phyloP scores from a whole-genome alignment of 2,797 vertebrate species.

The Bovichtus variegatus region DNA sequence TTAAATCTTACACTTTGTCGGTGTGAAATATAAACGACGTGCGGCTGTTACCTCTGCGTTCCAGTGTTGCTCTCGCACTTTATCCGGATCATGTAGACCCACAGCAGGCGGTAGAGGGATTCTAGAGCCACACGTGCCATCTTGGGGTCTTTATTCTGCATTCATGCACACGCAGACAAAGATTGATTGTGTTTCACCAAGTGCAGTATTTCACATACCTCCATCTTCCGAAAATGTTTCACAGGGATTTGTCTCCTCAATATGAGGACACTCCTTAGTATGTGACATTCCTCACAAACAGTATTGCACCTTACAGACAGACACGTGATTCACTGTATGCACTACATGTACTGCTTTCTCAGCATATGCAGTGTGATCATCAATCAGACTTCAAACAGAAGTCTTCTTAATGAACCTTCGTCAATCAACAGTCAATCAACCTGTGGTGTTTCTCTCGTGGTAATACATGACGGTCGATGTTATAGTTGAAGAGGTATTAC shows the following conservation, averaged over 20 bases:
- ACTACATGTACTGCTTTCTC: background rate
- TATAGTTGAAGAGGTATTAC: background rate
- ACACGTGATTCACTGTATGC: background rate
- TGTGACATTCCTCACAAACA: conserved; percentile 19
- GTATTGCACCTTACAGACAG: background rate
- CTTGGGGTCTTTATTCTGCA: conserved; percentile 97
- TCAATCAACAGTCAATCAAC: conserved; percentile 35
- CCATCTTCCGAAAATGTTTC: background rate
- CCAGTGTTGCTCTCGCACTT: conserved; percentile 99
- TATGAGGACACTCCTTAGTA: background rate
- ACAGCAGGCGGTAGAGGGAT: conserved; percentile 96
- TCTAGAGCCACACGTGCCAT: conserved; percentile 99
- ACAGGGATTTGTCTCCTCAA: background rate
- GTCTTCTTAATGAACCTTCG: background rate
- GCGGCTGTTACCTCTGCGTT: conserved; percentile 92
- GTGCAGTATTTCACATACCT: conserved; percentile 5
- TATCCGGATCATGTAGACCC: conserved; percentile 99
- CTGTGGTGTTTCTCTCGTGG: conserved; percentile 31
- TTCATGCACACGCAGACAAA: conserved; percentile 14
- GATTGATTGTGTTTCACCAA: background rate
- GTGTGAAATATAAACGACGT: background rate
- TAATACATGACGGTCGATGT: conserved; percentile 3
- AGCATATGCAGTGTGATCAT: background rate
- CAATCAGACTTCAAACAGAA: background rate
- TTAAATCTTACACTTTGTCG: background rate